phyloP scores from a whole-genome alignment of 2,888 invertebrate genomes.

The Protonemura montana region DNA sequence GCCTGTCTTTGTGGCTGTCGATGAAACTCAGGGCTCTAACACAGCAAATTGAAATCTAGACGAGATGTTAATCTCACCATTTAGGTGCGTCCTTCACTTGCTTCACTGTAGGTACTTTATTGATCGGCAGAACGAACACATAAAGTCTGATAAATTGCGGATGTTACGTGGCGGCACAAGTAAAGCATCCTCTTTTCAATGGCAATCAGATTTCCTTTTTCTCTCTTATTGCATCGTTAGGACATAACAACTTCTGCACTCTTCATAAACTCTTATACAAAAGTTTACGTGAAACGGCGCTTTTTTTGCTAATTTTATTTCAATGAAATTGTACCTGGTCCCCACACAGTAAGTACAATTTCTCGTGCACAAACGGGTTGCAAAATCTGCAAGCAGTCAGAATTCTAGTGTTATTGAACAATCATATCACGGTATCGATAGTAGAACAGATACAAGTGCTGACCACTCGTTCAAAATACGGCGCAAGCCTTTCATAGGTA shows the following conservation, averaged over 20 bases:
- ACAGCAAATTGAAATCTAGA: background rate
- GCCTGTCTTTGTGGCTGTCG: no score
- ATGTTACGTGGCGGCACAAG: background rate
- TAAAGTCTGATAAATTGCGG: background rate
- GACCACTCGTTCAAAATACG: background rate
- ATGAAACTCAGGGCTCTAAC: background rate
- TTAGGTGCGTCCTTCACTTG: background rate
- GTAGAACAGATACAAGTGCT: background rate
- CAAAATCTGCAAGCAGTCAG: background rate
- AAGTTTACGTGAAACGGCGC: background rate
- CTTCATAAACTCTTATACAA: background rate
- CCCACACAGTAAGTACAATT: no score
- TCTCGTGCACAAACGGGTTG: background rate
- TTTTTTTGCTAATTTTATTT: background rate
- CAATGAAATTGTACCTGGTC: background rate
- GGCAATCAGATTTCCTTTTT: background rate
- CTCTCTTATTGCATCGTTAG: background rate
- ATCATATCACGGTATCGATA: background rate
- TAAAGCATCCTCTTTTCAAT: background rate
- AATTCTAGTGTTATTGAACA: background rate
- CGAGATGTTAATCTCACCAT: background rate
- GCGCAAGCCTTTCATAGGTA: background rate
- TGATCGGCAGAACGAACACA: background rate
- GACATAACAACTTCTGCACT: background rate
- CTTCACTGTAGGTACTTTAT: no score